These are phyloP conservation scores for Dorcus hopei DNA, from an alignment of 2,888 invertebrate species.

Conservation along the genomic window DNA sequence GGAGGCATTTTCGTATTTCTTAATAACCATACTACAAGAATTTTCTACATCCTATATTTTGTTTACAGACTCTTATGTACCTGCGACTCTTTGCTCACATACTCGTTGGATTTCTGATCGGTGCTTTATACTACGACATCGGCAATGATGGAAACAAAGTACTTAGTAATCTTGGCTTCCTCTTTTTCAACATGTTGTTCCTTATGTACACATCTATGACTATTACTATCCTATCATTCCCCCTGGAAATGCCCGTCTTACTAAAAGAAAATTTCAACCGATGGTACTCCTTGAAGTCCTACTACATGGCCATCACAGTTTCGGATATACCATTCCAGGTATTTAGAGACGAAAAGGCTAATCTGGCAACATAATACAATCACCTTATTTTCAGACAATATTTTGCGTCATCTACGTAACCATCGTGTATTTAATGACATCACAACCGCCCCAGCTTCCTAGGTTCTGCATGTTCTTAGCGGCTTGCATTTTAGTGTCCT, in stretches of 20 bases:
- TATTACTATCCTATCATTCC: constrained; percentile 96
- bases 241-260: constrained; percentile 92
- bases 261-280: constrained; percentile 94
- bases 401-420: constrained; percentile 91
- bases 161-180: constrained; percentile 91
- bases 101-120: constrained; percentile 89
- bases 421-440: constrained; percentile 92
- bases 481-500: constrained; percentile 85
- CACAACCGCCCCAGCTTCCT: constrained; percentile 80
- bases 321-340: constrained; percentile 96
- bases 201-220: constrained; percentile 99
- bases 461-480: constrained; percentile 87
- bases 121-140: constrained; percentile 91
- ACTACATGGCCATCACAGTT: constrained; percentile 92
- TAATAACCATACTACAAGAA: no score
- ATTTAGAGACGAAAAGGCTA: neutral
- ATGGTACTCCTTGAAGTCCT: constrained; percentile 93
- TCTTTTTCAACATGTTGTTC: constrained; percentile 98
- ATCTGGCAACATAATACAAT: constrained; percentile 1
- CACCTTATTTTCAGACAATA: constrained; percentile 66
- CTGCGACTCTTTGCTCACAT: constrained; percentile 91
- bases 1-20: no score
- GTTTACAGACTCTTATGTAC: constrained; percentile 85
- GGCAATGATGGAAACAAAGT: constrained; percentile 96
- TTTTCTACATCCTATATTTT: no score